These are phyloP conservation scores for Lampris incognitus DNA, from an alignment of 2,113 vertebrate species.

Conservation along the genomic window DNA sequence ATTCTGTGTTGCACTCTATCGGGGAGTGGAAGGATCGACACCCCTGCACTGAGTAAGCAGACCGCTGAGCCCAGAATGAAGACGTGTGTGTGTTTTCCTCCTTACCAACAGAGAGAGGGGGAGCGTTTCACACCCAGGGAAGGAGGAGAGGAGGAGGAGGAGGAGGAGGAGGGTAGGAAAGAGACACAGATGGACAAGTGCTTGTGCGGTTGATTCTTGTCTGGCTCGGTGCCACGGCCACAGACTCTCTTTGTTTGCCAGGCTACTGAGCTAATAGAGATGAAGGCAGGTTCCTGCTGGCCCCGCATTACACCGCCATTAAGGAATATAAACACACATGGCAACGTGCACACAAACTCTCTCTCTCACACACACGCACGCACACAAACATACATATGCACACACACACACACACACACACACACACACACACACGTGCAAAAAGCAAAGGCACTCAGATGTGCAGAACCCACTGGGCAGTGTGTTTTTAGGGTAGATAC, in stretches of 20 bases:
- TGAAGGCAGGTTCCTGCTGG: conserved; percentile 89
- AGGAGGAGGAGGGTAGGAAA: conserved; percentile 33
- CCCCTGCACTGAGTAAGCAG: conserved; percentile 26
- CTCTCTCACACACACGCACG: not conserved
- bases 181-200: conserved; percentile 85
- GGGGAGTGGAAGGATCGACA: conserved; percentile 57
- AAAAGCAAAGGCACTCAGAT: too few species aligned
- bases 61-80: conserved; percentile 36
- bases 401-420: not conserved
- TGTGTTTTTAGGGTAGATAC: not conserved
- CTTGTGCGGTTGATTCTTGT: conserved; percentile 83
- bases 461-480: too few species aligned
- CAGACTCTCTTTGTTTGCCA: conserved; percentile 86
- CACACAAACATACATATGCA: not conserved
- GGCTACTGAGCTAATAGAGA: conserved; percentile 87
- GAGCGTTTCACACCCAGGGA: conserved; percentile 50
- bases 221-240: conserved; percentile 83
- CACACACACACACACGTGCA: not conserved
- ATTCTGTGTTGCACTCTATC: conserved; percentile 45
- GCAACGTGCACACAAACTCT: conserved; percentile 2
- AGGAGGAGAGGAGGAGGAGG: conserved; percentile 38
- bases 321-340: conserved; percentile 85
- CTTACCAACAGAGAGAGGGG: conserved; percentile 31
- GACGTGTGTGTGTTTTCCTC: conserved; percentile 12
- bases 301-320: conserved; percentile 87